phyloP scores from a whole-genome alignment of 2,888 invertebrate species.

The Scaptomyza polygonia region DNA sequence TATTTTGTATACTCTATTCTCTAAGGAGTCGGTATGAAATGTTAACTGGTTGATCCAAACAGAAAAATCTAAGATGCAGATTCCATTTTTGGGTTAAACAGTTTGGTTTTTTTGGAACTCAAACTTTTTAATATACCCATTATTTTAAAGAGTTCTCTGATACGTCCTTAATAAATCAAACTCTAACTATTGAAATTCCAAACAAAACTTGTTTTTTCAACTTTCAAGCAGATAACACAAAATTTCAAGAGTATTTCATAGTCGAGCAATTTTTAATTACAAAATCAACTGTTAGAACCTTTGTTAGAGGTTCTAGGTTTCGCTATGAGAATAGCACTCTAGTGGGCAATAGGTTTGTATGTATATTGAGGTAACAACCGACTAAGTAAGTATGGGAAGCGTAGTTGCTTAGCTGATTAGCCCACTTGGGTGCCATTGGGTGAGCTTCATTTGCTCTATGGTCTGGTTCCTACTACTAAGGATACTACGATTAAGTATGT shows the following conservation, averaged over 20 bases:
- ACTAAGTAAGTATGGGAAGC: slow-evolving; percentile 4
- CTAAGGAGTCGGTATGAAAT: background rate
- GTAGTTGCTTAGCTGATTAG: slow-evolving; percentile 69
- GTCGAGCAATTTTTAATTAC: background rate
- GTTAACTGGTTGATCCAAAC: background rate
- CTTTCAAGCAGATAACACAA: too few relatives aligned
- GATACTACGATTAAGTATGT: slow-evolving; percentile 33
- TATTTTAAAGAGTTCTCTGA: too few relatives aligned
- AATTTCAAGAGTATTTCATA: slow-evolving; percentile 1
- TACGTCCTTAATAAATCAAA: too few relatives aligned
- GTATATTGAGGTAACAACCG: background rate
- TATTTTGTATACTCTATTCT: slow-evolving; percentile 23
- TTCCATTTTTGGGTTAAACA: too few relatives aligned
- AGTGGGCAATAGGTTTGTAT: slow-evolving; percentile 27
- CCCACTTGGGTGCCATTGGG: slow-evolving; percentile 77
- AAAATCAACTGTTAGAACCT: slow-evolving; percentile 13
- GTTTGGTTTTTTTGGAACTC: too few relatives aligned
- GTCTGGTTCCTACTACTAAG: slow-evolving; percentile 19
- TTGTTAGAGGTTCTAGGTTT: slow-evolving; percentile 16
- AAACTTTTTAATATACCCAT: too few relatives aligned
- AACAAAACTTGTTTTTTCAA: too few relatives aligned
- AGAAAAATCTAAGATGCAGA: too few relatives aligned
- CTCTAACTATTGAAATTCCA: too few relatives aligned
- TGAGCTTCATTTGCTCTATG: slow-evolving; percentile 72
- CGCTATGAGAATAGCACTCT: slow-evolving; percentile 34